These are phyloP conservation scores for Spea hammondii DNA, from an alignment of 2,797 vertebrate species.

Conservation along the genomic window DNA sequence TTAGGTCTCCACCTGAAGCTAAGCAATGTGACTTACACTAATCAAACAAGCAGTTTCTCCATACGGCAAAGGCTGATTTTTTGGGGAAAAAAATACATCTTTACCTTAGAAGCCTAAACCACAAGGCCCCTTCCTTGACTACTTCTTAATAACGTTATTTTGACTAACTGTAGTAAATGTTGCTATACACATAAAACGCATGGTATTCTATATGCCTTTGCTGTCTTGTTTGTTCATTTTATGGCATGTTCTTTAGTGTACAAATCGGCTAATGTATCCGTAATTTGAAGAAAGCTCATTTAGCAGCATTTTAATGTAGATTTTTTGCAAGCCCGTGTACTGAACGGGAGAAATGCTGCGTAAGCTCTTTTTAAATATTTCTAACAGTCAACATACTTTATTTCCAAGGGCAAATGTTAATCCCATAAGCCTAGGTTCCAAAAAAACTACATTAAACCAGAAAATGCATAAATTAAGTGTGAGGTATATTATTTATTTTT, in stretches of 20 bases:
- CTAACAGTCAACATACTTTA: slow-evolving; percentile 46
- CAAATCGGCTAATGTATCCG: neutral
- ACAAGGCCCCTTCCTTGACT: too few species aligned
- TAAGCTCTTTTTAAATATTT: slow-evolving; percentile 48
- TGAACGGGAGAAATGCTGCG: slow-evolving; percentile 41
- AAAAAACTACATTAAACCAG: slow-evolving; percentile 48
- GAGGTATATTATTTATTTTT: slow-evolving; percentile 54
- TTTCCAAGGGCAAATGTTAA: slow-evolving; percentile 53
- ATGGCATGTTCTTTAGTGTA: neutral
- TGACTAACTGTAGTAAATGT: too few species aligned
- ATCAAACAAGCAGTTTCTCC: too few species aligned
- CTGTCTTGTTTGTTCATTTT: neutral
- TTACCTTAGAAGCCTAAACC: too few species aligned
- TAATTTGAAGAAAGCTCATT: neutral
- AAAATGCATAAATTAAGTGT: slow-evolving; percentile 54
- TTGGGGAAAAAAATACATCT: too few species aligned
- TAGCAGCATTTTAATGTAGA: slow-evolving; percentile 20
- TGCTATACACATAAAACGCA: too few species aligned
- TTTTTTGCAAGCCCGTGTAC: neutral
- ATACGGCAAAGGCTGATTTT: too few species aligned
- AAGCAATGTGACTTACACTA: too few species aligned
- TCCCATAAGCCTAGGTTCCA: slow-evolving; percentile 55
- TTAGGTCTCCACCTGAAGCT: too few species aligned
- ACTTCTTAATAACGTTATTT: too few species aligned
- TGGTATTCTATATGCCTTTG: too few species aligned